Conservation (phyloP, 2,888 invertebrate species). For the Rhyacophila evoluta region DNA sequence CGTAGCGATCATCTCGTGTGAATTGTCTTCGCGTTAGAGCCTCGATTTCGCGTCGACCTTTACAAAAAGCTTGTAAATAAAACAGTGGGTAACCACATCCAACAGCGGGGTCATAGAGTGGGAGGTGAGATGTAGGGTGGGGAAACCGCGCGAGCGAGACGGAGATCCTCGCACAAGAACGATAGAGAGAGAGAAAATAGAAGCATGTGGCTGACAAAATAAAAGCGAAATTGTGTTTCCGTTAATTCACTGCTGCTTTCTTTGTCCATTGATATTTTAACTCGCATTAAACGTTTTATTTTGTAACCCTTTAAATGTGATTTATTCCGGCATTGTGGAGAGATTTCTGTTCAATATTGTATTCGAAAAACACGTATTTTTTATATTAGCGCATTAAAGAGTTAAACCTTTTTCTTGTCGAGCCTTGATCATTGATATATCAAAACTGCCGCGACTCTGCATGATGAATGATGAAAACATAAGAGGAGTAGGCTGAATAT, state of each 20-base stretch:
- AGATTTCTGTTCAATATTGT: too few relatives aligned
- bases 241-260: not conserved
- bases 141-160: not conserved
- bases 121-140: not conserved
- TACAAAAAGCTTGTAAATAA: constrained; percentile 36
- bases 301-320: too few relatives aligned
- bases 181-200: constrained; percentile 46
- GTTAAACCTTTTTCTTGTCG: too few relatives aligned
- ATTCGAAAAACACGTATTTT: too few relatives aligned
- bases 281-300: too few relatives aligned
- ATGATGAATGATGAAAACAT: too few relatives aligned
- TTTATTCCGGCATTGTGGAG: too few relatives aligned
- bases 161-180: constrained; percentile 26
- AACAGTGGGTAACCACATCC: constrained; percentile 37
- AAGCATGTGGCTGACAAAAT: constrained; percentile 45
- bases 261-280: too few relatives aligned
- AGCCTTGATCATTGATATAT: too few relatives aligned
- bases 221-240: constrained; percentile 23
- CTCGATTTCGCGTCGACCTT: constrained; percentile 34
- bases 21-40: not conserved
- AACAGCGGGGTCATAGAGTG: constrained; percentile 25
- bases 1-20: not conserved
- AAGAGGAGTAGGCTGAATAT: too few relatives aligned
- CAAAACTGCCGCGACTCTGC: too few relatives aligned
- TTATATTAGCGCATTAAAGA: too few relatives aligned